These are phyloP conservation scores for Danionella dracula DNA, from an alignment of 2,797 vertebrate genomes.

Conservation along the genomic window DNA sequence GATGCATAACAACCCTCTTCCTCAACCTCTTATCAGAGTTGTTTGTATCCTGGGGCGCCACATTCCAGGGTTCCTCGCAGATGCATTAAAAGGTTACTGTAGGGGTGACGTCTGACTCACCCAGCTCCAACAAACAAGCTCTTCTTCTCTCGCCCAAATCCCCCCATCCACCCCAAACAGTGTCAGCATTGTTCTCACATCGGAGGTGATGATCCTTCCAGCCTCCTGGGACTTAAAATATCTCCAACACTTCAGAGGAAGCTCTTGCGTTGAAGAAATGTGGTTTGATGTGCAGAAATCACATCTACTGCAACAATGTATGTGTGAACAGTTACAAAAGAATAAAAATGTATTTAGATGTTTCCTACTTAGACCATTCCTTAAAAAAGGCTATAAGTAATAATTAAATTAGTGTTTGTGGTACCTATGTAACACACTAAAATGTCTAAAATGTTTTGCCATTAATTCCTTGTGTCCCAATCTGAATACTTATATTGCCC, in stretches of 20 bases:
- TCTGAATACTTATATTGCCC: too few species aligned
- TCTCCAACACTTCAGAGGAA: slow-evolving; percentile 1
- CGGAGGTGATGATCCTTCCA: slow-evolving; percentile 17
- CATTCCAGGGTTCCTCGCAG: slow-evolving; percentile 61
- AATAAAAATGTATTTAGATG: too few species aligned
- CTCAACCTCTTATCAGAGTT: slow-evolving; percentile 9
- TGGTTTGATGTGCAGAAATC: not conserved
- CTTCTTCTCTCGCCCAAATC: slow-evolving; percentile 22
- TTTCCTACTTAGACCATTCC: too few species aligned
- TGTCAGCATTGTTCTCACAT: slow-evolving; percentile 22
- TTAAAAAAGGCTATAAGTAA: too few species aligned
- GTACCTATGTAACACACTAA: too few species aligned
- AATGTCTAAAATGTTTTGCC: too few species aligned
- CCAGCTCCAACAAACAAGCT: slow-evolving; percentile 20
- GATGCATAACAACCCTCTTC: not conserved
- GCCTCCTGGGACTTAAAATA: slow-evolving; percentile 22
- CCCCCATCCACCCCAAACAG: slow-evolving; percentile 14
- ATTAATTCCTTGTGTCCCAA: too few species aligned
- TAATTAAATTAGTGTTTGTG: too few species aligned
- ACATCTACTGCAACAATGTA: too few species aligned
- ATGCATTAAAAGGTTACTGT: slow-evolving; percentile 38
- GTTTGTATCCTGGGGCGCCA: slow-evolving; percentile 50
- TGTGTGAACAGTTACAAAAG: too few species aligned
- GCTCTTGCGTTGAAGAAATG: not conserved
- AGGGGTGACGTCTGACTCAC: slow-evolving; percentile 4